Conservation (phyloP, 2,888 invertebrate species). For the Masnerella sp. region DNA sequence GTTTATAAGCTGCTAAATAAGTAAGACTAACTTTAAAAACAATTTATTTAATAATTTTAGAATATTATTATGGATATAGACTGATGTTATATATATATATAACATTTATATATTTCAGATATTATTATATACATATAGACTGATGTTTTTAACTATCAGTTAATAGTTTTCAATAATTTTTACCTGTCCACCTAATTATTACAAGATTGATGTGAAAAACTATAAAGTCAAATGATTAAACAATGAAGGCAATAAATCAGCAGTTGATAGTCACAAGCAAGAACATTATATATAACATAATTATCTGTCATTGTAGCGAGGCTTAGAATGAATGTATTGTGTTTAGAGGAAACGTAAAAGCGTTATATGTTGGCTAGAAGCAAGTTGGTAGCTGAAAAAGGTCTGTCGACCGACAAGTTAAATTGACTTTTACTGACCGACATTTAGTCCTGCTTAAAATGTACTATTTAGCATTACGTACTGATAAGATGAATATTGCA, state of each 20-base stretch:
- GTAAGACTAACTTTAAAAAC: no score
- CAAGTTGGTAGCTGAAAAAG: constrained; percentile 46
- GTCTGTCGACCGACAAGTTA: constrained; percentile 45
- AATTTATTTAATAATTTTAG: no score
- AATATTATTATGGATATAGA: no score
- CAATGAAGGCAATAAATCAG: constrained; percentile 22
- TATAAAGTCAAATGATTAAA: neutral
- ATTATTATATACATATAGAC: no score
- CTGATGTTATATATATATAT: no score
- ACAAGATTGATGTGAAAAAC: no score
- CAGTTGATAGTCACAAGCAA: constrained; percentile 24
- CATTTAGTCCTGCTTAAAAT: constrained; percentile 46
- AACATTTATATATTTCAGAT: no score
- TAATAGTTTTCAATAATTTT: no score
- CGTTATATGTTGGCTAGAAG: constrained; percentile 32
- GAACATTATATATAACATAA: constrained; percentile 41
- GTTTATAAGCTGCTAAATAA: no score
- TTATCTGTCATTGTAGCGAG: constrained; percentile 20
- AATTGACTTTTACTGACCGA: constrained; percentile 55
- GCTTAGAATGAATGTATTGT: constrained; percentile 36
- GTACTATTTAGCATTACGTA: constrained; percentile 54
- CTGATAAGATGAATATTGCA: constrained; percentile 59
- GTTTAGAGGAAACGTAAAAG: constrained; percentile 18
- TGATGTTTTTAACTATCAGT: no score
- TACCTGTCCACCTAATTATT: no score